These are phyloP conservation scores for Aleiodes alternator DNA, from an alignment of 2,888 invertebrate genomes.

Conservation along the genomic window DNA sequence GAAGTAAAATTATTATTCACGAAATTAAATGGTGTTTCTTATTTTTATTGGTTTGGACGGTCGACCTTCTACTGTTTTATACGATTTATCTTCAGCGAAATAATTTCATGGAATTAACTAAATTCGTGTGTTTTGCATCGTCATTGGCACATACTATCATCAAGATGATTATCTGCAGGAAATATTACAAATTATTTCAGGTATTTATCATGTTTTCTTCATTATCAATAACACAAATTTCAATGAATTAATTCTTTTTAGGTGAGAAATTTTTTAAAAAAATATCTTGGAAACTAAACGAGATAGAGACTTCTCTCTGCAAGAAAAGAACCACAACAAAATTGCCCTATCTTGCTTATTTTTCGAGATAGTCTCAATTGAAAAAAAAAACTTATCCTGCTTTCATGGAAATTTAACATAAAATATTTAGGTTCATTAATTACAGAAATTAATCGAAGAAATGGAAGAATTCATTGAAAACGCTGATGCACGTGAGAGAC, in stretches of 20 bases:
- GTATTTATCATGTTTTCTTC: not conserved
- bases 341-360: not conserved
- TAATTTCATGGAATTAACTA: conserved; percentile 18
- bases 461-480: conserved; percentile 43
- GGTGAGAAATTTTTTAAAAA: too few species aligned
- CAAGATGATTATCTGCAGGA: conserved; percentile 46
- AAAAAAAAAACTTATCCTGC: too few species aligned
- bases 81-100: not conserved
- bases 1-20: not conserved
- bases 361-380: too few species aligned
- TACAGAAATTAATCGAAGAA: conserved; percentile 49
- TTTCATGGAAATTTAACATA: not conserved
- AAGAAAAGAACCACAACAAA: not conserved
- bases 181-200: conserved; percentile 35
- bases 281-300: too few species aligned
- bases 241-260: too few species aligned
- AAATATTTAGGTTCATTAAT: not conserved
- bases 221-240: not conserved
- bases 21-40: conserved; percentile 1
- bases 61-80: not conserved
- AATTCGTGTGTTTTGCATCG: not conserved
- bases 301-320: too few species aligned
- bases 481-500: conserved; percentile 43
- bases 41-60: not conserved
- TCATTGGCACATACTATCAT: not conserved